Conservation (phyloP, 2,113 vertebrate species). For the Marmota flaviventris region DNA sequence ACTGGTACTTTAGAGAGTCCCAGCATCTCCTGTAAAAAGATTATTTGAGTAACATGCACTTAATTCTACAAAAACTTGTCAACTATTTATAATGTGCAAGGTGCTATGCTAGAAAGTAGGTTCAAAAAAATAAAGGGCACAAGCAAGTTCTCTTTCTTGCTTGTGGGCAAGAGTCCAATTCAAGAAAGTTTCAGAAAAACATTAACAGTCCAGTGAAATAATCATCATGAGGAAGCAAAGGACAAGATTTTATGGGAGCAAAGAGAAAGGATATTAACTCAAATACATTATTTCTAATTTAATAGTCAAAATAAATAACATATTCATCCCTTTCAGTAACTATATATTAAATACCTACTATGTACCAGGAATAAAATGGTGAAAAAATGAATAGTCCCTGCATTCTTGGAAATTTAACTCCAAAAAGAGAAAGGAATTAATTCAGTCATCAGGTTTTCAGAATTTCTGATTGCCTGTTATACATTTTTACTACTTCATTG, state of each 20-base stretch:
- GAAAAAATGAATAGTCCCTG: background rate
- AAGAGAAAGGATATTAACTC: background rate
- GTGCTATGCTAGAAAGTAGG: background rate
- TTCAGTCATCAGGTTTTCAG: background rate
- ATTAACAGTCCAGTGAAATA: constrained; percentile 7
- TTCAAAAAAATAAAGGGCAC: constrained; percentile 51
- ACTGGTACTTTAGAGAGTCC: constrained; percentile 94
- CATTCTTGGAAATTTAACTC: constrained; percentile 4
- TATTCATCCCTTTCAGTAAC: constrained; percentile 17
- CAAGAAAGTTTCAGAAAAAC: background rate
- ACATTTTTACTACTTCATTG: background rate
- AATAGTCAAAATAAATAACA: constrained; percentile 37
- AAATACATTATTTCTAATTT: constrained; percentile 11
- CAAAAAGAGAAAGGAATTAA: background rate
- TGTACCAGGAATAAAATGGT: background rate
- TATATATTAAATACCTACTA: constrained; percentile 1
- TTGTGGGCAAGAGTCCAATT: constrained; percentile 14
- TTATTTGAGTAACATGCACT: background rate
- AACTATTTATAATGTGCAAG: background rate
- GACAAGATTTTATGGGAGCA: background rate
- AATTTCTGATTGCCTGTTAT: background rate
- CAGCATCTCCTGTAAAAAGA: constrained; percentile 94
- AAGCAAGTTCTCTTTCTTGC: constrained; percentile 43
- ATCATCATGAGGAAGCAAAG: background rate
- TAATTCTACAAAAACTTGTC: constrained; percentile 56